Evolutionary conservation across 2,113 vertebrate species (phyloP).

Genomic region (Pipra filicauda): DNA sequence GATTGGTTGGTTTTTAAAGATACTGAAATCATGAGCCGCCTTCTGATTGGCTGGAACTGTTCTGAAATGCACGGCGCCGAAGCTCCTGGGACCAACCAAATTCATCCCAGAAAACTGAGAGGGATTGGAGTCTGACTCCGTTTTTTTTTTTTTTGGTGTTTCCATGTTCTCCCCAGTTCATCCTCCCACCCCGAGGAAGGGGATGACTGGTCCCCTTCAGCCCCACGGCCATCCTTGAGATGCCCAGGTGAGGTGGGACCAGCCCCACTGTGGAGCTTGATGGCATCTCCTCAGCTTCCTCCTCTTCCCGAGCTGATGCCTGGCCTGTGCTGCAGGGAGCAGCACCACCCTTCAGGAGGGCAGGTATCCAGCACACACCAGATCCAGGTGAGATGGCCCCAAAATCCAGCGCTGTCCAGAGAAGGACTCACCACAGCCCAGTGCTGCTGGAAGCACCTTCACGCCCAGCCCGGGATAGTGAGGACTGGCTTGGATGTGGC

Average conservation of each 20-base stretch:
- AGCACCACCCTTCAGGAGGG: not conserved
- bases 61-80: not conserved
- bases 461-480: rapidly evolving
- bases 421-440: not conserved
- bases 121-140: not conserved
- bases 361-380: not conserved
- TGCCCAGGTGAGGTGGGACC: not conserved
- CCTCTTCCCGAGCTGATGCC: not conserved
- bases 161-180: not conserved
- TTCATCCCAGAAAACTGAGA: constrained; percentile 13
- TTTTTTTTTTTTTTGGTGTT: not conserved
- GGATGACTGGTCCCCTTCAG: not conserved
- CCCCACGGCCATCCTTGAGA: not conserved
- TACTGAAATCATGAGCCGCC: constrained; percentile 59
- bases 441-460: not conserved
- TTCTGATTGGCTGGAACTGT: constrained; percentile 63
- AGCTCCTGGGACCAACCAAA: constrained; percentile 51
- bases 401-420: not conserved
- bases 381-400: not conserved
- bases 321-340: not conserved
- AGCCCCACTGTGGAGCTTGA: not conserved
- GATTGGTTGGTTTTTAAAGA: constrained; percentile 65
- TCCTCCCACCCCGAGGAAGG: not conserved
- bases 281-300: not conserved
- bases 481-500: not conserved